A percentile compares a stretch with the other conserved stretches of the same genome.
Evolutionary conservation across 2,113 vertebrate genomes (phyloP).

Genomic region (Noturus placidus): DNA sequence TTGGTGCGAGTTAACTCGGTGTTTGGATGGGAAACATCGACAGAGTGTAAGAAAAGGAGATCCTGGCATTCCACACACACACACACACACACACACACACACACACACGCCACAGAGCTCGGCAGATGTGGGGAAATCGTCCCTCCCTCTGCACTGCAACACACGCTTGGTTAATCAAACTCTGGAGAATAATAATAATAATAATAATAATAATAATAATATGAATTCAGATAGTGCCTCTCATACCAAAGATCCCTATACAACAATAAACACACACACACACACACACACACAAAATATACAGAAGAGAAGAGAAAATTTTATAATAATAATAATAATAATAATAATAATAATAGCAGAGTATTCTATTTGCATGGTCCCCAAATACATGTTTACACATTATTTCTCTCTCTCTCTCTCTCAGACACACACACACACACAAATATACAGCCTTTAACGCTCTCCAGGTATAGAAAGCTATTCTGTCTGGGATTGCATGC

Average conservation of each 20-base stretch:
- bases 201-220: neutral
- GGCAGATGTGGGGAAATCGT: constrained; percentile 64
- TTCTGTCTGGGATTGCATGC: constrained; percentile 34
- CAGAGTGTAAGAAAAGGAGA: constrained; percentile 42
- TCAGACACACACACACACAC: neutral
- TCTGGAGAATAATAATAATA: neutral
- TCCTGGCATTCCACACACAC: constrained; percentile 15
- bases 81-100: neutral
- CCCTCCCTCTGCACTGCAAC: constrained; percentile 30
- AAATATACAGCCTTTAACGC: neutral
- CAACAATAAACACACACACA: neutral
- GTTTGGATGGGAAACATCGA: constrained; percentile 23
- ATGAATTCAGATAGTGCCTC: neutral
- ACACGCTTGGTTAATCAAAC: constrained; percentile 35
- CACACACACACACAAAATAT: neutral
- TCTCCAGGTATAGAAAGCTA: neutral
- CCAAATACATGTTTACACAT: neutral
- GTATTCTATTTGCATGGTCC: neutral
- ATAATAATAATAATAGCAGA: neutral
- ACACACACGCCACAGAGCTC: neutral
- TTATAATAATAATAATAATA: neutral
- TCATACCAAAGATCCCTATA: neutral
- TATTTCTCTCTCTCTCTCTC: neutral
- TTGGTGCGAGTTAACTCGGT: constrained; percentile 44
- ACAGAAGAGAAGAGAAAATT: neutral